These are phyloP conservation scores for Listronotus bonariensis DNA, from an alignment of 1,140 invertebrate genomes.

Conservation along the genomic window DNA sequence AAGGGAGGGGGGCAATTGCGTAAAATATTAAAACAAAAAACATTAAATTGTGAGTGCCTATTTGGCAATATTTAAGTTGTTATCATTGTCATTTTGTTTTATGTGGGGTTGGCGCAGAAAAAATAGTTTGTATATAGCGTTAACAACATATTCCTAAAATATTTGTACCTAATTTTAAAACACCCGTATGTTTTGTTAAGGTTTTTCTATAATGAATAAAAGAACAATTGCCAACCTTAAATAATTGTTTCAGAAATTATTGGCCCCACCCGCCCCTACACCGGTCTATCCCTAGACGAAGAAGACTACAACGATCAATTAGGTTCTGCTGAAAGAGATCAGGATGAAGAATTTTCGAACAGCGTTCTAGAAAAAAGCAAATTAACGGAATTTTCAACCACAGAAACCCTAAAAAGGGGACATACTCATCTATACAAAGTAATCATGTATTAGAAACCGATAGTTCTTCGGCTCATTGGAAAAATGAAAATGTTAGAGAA, in stretches of 20 bases:
- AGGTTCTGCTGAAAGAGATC: conserved; percentile 55
- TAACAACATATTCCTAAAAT: no score
- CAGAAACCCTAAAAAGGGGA: conserved; percentile 23
- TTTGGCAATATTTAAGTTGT: no score
- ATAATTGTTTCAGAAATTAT: conserved; percentile 63
- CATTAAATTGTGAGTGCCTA: no score
- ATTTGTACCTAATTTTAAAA: no score
- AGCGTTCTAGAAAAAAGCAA: conserved; percentile 41
- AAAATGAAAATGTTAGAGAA: not conserved
- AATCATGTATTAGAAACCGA: conserved; percentile 44
- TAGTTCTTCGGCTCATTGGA: conserved; percentile 10
- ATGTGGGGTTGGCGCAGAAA: no score
- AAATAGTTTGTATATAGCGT: no score
- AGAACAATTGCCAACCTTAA: conserved; percentile 5
- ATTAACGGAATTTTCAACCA: conserved; percentile 27
- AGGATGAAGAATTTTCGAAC: conserved; percentile 48
- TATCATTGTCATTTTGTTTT: no score
- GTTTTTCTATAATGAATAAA: not conserved
- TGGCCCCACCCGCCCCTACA: conserved; percentile 56
- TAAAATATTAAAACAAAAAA: no score
- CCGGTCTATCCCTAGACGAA: conserved; percentile 45
- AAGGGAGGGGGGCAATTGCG: no score
- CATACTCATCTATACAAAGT: conserved; percentile 32
- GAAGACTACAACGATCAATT: conserved; percentile 54
- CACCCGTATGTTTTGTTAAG: not conserved